These are phyloP conservation scores for Drosophila mulleri DNA, from an alignment of 2,888 invertebrate species.

Conservation along the genomic window DNA sequence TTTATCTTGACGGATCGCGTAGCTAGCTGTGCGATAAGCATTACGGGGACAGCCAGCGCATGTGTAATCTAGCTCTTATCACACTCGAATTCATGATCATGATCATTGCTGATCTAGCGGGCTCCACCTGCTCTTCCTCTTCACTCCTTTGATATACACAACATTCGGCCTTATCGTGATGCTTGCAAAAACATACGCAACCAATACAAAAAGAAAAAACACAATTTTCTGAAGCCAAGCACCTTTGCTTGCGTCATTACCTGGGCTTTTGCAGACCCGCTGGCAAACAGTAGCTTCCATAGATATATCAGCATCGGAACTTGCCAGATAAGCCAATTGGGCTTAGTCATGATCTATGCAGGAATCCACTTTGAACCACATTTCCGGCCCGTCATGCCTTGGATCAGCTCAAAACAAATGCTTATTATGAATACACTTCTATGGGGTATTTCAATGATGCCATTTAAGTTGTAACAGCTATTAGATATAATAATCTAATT, in stretches of 20 bases:
- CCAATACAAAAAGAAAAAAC: not conserved
- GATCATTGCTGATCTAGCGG: conserved; percentile 43
- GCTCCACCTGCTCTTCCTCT: not conserved
- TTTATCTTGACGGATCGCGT: conserved; percentile 41
- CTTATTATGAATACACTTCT: not conserved
- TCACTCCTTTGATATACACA: not conserved
- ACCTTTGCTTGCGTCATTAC: conserved; percentile 44
- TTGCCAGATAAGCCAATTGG: conserved; percentile 26
- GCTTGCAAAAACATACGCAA: conserved; percentile 35
- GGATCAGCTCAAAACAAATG: not conserved
- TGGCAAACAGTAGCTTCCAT: conserved; percentile 29
- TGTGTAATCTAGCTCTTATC: conserved; percentile 44
- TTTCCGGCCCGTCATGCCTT: conserved; percentile 30
- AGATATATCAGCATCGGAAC: not conserved
- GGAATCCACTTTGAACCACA: conserved; percentile 37
- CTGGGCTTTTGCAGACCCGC: conserved; percentile 41
- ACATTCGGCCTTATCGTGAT: not conserved
- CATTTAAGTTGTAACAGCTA: not conserved
- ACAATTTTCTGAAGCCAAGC: not conserved
- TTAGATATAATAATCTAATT: too few relatives aligned
- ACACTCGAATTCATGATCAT: conserved; percentile 54
- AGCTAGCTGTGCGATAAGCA: conserved; percentile 29
- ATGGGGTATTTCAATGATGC: not conserved
- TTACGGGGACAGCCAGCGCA: conserved; percentile 29
- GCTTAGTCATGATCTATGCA: conserved; percentile 51